These are phyloP conservation scores for Parauchenoglanis ngamensis DNA, from an alignment of 2,797 vertebrate genomes.

Conservation along the genomic window DNA sequence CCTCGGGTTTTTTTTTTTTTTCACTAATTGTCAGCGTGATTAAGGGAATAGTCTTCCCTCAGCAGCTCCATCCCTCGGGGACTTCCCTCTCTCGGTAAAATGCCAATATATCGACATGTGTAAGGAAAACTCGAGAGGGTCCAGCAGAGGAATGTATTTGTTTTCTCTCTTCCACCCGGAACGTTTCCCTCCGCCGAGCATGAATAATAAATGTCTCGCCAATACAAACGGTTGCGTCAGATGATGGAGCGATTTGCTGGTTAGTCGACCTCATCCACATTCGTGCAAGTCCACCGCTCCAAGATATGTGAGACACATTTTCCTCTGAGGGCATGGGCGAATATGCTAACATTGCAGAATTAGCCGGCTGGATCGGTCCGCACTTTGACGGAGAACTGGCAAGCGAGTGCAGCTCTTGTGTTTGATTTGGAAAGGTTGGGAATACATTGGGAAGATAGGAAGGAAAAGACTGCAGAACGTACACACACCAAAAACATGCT, in stretches of 20 bases:
- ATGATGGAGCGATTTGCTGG: slow-evolving; percentile 37
- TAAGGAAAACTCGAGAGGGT: neutral
- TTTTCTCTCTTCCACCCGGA: slow-evolving; percentile 29
- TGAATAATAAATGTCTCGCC: slow-evolving; percentile 42
- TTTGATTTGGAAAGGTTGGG: slow-evolving; percentile 18
- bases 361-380: neutral
- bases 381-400: neutral
- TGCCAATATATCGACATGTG: slow-evolving; percentile 23
- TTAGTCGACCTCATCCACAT: slow-evolving; percentile 5
- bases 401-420: neutral
- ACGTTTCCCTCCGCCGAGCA: slow-evolving; percentile 32
- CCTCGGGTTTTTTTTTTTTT: no score
- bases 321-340: neutral
- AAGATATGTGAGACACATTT: neutral
- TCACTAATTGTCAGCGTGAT: neutral
- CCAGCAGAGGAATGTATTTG: slow-evolving; percentile 22
- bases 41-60: neutral
- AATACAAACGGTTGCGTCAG: slow-evolving; percentile 40
- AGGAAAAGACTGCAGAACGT: neutral
- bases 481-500: neutral
- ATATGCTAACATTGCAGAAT: slow-evolving; percentile 13
- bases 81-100: neutral
- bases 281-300: neutral
- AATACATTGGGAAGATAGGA: neutral
- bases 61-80: neutral